Base-by-base conservation (phyloP, 2,888 invertebrate species). In the Seira musarum region DNA sequence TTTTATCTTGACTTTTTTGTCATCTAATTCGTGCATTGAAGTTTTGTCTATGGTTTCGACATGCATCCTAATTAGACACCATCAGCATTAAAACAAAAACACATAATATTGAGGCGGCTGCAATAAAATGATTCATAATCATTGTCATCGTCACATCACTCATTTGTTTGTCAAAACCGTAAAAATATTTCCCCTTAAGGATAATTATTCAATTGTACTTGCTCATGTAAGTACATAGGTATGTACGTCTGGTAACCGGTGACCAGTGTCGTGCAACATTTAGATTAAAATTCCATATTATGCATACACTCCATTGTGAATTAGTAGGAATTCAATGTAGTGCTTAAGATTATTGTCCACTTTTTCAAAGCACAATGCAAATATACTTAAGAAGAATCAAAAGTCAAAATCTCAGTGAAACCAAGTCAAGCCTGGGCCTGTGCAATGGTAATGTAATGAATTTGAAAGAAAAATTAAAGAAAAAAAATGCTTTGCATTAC, bases 141-240 rank as follows among this genome's bases (percentile, higher is more conserved):
- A 53, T 53, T 53, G 53, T 53, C 15, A 17, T n/a, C 53, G 13
- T 53, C 53, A 17, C 17, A 53, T 53, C 53, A 53, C 17, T 53
- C 30, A 17, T 3, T 53, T 53, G 17, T 13, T 53, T 17, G n/a
- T 53, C 53, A 53, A 53, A 30, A 17, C 13, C 53, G 13, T 8
- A 53, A 30, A 8, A 5, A 30, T 30, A 30, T 30, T 30, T 8
- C 30, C 30, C 8, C 30, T 30, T 30, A 30, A 30, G 30, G 30
- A 30, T 30, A 30, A 30, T 30, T 30, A n/a, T 60, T 60, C 60
- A 60, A 60, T 21, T 22, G 22, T 60, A 60, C 21, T 60, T 60
- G 60, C 22, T 60, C 60, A 60, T 60, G 60, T 22, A 21, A 21
- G 60, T 30, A 30, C 8, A 8, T 30, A 30, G n/a, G n/a, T n/a